These are phyloP conservation scores for Caenorhabditis sp. DNA, from an alignment of 2,888 invertebrate genomes.

Conservation along the genomic window DNA sequence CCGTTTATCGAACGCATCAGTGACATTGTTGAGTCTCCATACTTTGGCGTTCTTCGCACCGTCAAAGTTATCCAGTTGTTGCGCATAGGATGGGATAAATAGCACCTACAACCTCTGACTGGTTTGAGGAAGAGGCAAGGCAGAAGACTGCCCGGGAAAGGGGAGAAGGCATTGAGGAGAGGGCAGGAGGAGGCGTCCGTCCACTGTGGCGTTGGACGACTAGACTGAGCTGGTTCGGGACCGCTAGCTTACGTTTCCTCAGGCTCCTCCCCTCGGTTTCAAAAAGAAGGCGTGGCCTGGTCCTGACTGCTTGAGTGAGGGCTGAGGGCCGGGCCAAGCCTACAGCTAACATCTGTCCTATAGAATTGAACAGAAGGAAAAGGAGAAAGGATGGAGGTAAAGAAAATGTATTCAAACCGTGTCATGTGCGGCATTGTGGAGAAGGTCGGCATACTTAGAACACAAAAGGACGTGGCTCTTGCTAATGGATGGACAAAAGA, in stretches of 20 bases:
- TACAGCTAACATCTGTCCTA: slow-evolving; percentile 26
- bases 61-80: slow-evolving; percentile 38
- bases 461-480: slow-evolving; percentile 66
- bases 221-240: slow-evolving; percentile 49
- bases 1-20: slow-evolving; percentile 36
- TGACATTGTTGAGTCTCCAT: slow-evolving; percentile 56
- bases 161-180: slow-evolving; percentile 2
- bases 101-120: slow-evolving; percentile 56
- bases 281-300: slow-evolving; percentile 33
- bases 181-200: slow-evolving; percentile 27
- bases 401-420: slow-evolving; percentile 51
- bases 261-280: slow-evolving; percentile 33
- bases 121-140: slow-evolving; percentile 5
- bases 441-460: slow-evolving; percentile 62
- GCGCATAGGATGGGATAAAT: slow-evolving; percentile 59
- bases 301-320: slow-evolving; percentile 10
- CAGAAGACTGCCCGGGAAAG: slow-evolving; percentile 1
- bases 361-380: slow-evolving; percentile 22
- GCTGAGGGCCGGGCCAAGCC: not conserved
- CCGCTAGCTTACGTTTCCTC: slow-evolving; percentile 3
- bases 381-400: slow-evolving; percentile 4
- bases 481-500: slow-evolving; percentile 66
- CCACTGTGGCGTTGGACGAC: slow-evolving; percentile 31
- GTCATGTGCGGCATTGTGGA: slow-evolving; percentile 63
- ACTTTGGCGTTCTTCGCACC: slow-evolving; percentile 62